Conservation (phyloP, 2,888 invertebrate species). For the Idaea aversata region DNA sequence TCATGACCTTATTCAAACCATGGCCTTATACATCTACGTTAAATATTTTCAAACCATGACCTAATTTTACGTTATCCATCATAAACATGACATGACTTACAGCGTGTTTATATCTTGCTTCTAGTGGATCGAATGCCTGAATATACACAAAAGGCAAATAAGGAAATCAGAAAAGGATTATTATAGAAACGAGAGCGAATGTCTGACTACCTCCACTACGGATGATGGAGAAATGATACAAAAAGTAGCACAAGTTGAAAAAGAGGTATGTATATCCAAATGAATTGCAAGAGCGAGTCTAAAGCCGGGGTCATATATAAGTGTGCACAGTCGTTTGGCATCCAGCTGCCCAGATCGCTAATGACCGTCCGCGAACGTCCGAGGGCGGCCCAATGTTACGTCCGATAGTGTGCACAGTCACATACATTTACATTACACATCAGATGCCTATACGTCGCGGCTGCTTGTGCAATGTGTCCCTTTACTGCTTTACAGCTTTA, state of each 20-base stretch:
- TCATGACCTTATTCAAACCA: neutral
- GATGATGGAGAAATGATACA: conserved; percentile 34
- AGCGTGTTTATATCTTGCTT: conserved; percentile 17
- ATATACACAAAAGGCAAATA: conserved; percentile 40
- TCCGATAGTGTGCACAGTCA: no score
- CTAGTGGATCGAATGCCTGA: conserved; percentile 54
- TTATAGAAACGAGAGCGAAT: conserved; percentile 41
- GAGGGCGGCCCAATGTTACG: no score
- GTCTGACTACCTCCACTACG: conserved; percentile 37
- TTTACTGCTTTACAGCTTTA: no score
- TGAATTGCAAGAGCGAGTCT: neutral
- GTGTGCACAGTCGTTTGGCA: neutral
- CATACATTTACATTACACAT: no score
- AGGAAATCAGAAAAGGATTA: conserved; percentile 38
- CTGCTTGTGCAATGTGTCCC: no score
- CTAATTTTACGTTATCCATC: neutral
- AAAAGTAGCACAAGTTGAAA: conserved; percentile 46
- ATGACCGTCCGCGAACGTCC: no score
- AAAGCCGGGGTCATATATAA: no score
- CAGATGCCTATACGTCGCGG: no score
- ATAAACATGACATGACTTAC: neutral
- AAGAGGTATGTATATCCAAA: conserved; percentile 39
- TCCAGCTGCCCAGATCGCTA: no score
- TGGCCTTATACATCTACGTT: neutral
- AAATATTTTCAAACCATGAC: neutral